Conservation (phyloP, 2,888 invertebrate species). For the Pristionchus fissidentatus region DNA sequence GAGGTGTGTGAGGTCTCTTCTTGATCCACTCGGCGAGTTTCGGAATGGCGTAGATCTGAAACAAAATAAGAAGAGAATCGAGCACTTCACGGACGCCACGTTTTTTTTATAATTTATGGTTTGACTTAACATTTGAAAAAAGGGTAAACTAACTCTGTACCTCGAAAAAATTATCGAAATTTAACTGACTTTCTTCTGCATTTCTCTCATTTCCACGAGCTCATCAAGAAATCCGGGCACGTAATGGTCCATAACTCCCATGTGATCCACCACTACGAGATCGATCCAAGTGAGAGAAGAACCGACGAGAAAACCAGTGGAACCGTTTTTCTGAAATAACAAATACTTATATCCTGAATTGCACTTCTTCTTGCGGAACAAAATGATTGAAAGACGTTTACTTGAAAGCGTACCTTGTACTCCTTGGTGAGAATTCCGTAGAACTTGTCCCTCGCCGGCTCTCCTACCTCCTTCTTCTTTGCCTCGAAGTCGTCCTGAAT, state of each 20-base stretch:
- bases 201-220: not conserved
- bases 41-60: not conserved
- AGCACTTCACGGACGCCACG: no score
- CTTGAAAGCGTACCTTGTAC: not conserved
- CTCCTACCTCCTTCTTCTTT: not conserved
- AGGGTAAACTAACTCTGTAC: no score
- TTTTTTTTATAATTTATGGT: no score
- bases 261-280: not conserved
- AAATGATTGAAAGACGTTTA: not conserved
- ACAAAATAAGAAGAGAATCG: no score
- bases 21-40: not conserved
- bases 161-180: no score
- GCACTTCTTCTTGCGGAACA: not conserved
- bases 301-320: constrained; percentile 1
- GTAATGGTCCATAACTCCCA: not conserved
- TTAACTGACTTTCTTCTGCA: not conserved
- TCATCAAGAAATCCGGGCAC: not conserved
- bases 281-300: not conserved
- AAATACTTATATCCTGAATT: not conserved
- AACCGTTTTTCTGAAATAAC: not conserved
- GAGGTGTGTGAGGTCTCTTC: not conserved
- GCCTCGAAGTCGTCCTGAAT: not conserved
- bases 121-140: no score
- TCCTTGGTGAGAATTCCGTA: constrained; percentile 2
- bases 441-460: not conserved